Evolutionary conservation across 1,140 invertebrate genomes (phyloP).

Genomic region (Drosophila teissieri): DNA sequence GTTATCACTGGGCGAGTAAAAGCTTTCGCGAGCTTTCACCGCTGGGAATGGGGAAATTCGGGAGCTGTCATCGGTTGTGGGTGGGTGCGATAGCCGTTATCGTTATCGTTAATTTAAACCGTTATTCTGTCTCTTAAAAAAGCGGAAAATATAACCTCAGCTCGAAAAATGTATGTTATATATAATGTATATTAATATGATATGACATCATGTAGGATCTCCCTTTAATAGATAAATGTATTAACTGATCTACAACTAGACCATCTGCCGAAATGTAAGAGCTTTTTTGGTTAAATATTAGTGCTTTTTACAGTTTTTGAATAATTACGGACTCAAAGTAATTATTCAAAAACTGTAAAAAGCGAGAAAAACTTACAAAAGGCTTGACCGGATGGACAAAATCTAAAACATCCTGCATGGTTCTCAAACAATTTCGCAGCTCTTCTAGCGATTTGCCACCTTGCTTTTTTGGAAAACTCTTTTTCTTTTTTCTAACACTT

Average conservation of each 20-base stretch:
- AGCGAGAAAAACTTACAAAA: constrained; percentile 30
- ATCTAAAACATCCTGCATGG: constrained; percentile 33
- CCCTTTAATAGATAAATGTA: too few species aligned
- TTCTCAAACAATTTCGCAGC: constrained; percentile 14
- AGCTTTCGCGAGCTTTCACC: constrained; percentile 37
- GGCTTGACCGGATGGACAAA: constrained; percentile 22
- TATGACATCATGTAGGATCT: too few species aligned
- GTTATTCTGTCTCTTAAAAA: neutral
- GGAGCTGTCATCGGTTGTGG: constrained; percentile 3
- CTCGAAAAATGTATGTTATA: too few species aligned
- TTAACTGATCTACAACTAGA: neutral
- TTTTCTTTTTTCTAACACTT: neutral
- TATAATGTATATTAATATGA: too few species aligned
- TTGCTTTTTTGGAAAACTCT: neutral
- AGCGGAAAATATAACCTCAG: too few species aligned
- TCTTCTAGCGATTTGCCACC: constrained; percentile 4
- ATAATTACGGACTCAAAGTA: too few species aligned
- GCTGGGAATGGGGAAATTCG: neutral
- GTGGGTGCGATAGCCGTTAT: constrained; percentile 8
- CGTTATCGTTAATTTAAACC: constrained; percentile 3
- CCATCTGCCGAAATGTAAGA: too few species aligned
- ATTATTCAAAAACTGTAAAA: too few species aligned
- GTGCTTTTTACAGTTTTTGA: too few species aligned
- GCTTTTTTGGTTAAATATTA: too few species aligned
- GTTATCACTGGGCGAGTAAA: constrained; percentile 24